These are phyloP conservation scores for Peromyscus aztecus DNA, from an alignment of 2,797 vertebrate species.

Conservation along the genomic window DNA sequence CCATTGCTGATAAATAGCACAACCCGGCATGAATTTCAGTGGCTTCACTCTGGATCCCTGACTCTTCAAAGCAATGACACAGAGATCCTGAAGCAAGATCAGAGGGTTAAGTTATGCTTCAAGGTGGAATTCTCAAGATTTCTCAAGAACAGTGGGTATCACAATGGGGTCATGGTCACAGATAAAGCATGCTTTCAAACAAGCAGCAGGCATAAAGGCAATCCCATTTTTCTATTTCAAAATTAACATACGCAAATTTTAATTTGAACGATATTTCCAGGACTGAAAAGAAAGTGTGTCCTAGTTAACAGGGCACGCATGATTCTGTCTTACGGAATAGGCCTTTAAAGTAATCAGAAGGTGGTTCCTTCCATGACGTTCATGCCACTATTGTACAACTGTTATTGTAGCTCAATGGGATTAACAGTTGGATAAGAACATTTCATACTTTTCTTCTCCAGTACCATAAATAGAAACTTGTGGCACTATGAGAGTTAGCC, in stretches of 20 bases:
- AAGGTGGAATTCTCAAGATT: rapidly evolving
- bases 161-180: rapidly evolving
- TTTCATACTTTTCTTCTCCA: neutral
- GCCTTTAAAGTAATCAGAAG: neutral
- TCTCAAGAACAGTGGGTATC: rapidly evolving
- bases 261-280: neutral
- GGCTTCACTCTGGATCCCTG: neutral
- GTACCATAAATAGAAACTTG: neutral
- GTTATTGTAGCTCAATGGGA: neutral
- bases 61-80: neutral
- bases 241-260: neutral
- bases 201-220: neutral
- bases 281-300: neutral
- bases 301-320: neutral
- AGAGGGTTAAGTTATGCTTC: rapidly evolving
- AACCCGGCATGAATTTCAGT: rapidly evolving
- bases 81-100: neutral
- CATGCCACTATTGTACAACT: neutral
- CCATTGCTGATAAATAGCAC: rapidly evolving
- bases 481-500: neutral
- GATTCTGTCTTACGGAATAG: neutral
- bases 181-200: rapidly evolving
- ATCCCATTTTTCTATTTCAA: neutral
- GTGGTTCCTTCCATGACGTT: neutral
- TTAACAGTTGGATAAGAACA: neutral